phyloP scores from a whole-genome alignment of 2,888 invertebrate genomes.

The Calliphora vomitoria region DNA sequence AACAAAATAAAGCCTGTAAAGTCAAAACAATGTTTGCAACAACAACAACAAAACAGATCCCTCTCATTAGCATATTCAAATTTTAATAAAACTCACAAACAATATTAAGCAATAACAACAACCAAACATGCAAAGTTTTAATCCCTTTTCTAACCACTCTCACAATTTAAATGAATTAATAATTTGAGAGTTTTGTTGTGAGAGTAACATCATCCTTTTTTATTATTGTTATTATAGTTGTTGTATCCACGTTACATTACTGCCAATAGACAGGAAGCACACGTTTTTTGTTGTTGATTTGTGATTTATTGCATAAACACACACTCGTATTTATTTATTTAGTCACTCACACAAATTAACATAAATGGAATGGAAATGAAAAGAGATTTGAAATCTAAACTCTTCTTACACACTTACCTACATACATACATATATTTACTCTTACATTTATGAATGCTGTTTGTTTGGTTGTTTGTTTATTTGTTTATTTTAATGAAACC shows the following conservation, averaged over 20 bases:
- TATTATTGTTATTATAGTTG: slow-evolving; percentile 11
- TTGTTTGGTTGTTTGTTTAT: slow-evolving; percentile 68
- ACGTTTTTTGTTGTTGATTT: slow-evolving; percentile 77
- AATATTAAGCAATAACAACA: slow-evolving; percentile 56
- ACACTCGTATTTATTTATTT: slow-evolving; percentile 57
- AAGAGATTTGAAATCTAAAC: slow-evolving; percentile 79
- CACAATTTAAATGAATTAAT: slow-evolving; percentile 43
- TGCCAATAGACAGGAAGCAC: slow-evolving; percentile 81
- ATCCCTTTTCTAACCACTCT: slow-evolving; percentile 70
- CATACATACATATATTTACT: not conserved
- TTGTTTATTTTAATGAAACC: slow-evolving; percentile 76
- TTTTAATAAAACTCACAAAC: slow-evolving; percentile 74
- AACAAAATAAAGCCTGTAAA: slow-evolving; percentile 76
- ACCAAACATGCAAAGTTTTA: slow-evolving; percentile 49
- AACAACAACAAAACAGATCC: slow-evolving; percentile 42
- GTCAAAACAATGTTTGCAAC: slow-evolving; percentile 67
- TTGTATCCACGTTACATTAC: slow-evolving; percentile 39
- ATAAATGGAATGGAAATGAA: slow-evolving; percentile 75
- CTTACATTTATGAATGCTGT: not conserved
- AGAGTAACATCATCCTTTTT: slow-evolving; percentile 32
- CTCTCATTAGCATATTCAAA: slow-evolving; percentile 72
- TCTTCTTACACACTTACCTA: not conserved
- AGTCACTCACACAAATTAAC: slow-evolving; percentile 78
- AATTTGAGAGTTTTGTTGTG: slow-evolving; percentile 11
- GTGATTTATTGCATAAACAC: slow-evolving; percentile 75